phyloP scores from a whole-genome alignment of 2,113 vertebrate genomes.

The Heptranchias perlo region DNA sequence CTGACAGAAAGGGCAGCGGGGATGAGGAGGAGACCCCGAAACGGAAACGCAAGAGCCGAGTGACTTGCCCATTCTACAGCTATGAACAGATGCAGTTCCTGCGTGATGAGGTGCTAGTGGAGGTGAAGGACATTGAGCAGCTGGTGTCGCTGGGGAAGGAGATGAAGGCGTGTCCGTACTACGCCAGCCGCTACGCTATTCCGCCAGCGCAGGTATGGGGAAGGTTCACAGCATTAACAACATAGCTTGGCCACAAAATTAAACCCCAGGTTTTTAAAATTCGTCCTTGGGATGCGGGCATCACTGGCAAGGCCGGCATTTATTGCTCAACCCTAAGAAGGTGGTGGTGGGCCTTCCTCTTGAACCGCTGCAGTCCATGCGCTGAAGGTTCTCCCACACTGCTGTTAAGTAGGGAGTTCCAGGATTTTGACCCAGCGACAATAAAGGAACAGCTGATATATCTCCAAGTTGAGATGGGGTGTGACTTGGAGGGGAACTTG shows the following conservation, averaged over 20 bases:
- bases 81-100: conserved; percentile 72
- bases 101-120: conserved; percentile 69
- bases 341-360: neutral
- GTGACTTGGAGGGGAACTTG: neutral
- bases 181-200: conserved; percentile 74
- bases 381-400: neutral
- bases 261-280: neutral
- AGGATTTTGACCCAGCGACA: neutral
- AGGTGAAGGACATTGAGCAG: conserved; percentile 84
- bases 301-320: neutral
- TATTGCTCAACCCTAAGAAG: no score
- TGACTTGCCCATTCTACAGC: conserved; percentile 66
- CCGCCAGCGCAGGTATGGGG: conserved; percentile 71
- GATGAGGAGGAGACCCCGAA: conserved; percentile 59
- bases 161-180: conserved; percentile 78
- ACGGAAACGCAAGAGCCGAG: conserved; percentile 52
- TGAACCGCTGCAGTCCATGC: neutral
- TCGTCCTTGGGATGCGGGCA: neutral
- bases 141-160: conserved; percentile 70
- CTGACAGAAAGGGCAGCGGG: conserved; percentile 53
- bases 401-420: neutral
- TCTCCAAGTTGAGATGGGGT: neutral
- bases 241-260: neutral
- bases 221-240: neutral
- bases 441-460: no score